phyloP scores from a whole-genome alignment of 1,140 invertebrate genomes.

The Apolygus lucorum region DNA sequence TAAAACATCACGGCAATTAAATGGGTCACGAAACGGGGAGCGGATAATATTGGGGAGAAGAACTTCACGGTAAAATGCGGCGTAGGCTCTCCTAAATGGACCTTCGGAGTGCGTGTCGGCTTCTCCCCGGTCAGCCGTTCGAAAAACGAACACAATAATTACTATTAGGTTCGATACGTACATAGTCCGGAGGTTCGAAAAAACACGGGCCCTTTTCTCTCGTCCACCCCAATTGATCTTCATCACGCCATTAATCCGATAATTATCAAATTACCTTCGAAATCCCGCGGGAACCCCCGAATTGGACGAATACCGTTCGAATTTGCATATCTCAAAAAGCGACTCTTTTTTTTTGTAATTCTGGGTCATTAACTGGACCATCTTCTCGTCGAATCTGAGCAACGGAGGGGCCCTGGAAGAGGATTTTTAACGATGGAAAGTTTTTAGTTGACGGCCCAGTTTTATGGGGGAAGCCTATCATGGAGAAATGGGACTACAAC shows the following conservation, averaged over 20 bases:
- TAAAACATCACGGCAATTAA: background rate
- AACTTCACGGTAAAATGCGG: background rate
- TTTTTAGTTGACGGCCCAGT: too few species aligned
- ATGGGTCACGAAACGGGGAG: background rate
- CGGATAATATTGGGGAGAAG: background rate
- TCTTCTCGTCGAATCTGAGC: too few species aligned
- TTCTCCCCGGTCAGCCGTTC: background rate
- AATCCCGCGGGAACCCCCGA: background rate
- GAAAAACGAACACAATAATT: background rate
- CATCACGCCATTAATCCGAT: constrained; percentile 4
- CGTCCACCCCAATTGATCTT: background rate
- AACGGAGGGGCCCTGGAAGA: too few species aligned
- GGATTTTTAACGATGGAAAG: too few species aligned
- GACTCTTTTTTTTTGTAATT: too few species aligned
- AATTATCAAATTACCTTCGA: background rate
- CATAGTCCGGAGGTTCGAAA: background rate
- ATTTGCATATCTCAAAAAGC: background rate
- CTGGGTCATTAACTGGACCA: background rate
- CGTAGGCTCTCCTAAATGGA: background rate
- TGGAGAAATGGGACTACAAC: too few species aligned
- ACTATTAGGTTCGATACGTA: background rate
- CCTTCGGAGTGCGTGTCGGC: background rate
- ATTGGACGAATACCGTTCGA: background rate
- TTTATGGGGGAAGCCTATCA: too few species aligned
- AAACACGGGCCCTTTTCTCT: background rate